Base-by-base conservation (phyloP, 2,113 vertebrate species). In the Malurus alboscapulatus region DNA sequence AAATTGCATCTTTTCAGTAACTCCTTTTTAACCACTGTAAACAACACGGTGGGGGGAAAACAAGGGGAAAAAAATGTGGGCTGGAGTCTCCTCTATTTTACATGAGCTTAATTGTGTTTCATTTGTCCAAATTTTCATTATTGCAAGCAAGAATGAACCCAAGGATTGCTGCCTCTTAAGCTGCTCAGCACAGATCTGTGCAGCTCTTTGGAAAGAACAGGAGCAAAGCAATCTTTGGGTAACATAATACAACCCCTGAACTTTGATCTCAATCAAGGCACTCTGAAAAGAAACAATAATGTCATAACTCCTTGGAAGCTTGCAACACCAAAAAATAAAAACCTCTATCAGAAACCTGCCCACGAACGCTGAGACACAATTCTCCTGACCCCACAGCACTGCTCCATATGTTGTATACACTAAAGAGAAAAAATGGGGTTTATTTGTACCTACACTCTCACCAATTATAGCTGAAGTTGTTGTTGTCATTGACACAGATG, bases 251-350 rank as follows among this genome's bases (percentile, higher is more conserved):
- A 79, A n/a, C 58, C 36, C 66, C 42, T 57, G 57, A 67, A 34
- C 94, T 95, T 84, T 88, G 93, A 94, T 55, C 91, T 94, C 89
- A 69, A 65, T 94, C 93, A 87, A 82, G 88, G 53, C 38, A 51
- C 66, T 84, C 71, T 17, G 63, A 36, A 57, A 88, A 77, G 66
- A 77, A 91, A 65, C 79, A 87, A 40, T 54, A 66, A 88, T 93
- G 93, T 68, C 85, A n/a, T 69, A 73, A 81, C 65, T 92, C 45
- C 75, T 8, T 42, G 66, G 53, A 83, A 92, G 42, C 69, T 51
- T 67, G 47, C 77, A 59, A 53, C 40, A 65, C 11, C 4, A 19
- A 50, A 86, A 81, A 88, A 88, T 72, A 22, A 67, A 68, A 69
- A 45, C 51, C 0, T 6, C 57, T 40, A 36, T 66, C 69, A 69